These are phyloP conservation scores for Proisotoma minuta DNA, from an alignment of 2,888 invertebrate genomes.

Conservation along the genomic window DNA sequence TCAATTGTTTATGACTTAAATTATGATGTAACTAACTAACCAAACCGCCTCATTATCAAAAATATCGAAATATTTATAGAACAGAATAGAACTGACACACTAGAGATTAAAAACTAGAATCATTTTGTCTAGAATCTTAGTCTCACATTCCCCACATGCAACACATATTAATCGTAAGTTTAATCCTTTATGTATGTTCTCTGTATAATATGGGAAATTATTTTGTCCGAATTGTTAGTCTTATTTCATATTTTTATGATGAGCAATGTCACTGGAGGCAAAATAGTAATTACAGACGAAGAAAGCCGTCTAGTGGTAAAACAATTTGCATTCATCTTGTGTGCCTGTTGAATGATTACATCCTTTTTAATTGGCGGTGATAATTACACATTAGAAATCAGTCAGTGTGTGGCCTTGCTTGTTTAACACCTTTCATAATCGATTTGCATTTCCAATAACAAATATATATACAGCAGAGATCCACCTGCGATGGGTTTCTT, in stretches of 20 bases:
- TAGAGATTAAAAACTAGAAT: no score
- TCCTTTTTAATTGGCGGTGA: background rate
- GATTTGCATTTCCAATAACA: background rate
- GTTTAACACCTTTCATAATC: background rate
- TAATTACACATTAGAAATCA: background rate
- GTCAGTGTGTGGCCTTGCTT: background rate
- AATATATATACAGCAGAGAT: no score
- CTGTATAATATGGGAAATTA: background rate
- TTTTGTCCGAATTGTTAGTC: no score
- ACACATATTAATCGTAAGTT: no score
- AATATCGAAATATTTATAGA: no score
- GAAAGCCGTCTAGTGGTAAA: background rate
- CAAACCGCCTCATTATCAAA: no score
- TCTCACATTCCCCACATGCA: no score
- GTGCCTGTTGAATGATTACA: background rate
- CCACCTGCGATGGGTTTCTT: background rate
- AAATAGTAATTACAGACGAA: background rate
- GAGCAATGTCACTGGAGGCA: background rate
- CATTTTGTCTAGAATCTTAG: no score
- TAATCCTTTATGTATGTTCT: background rate
- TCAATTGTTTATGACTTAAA: no score
- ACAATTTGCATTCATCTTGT: background rate
- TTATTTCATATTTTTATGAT: background rate
- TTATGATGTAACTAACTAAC: no score
- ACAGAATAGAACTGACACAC: no score